phyloP scores from a whole-genome alignment of 2,113 vertebrate species.

The Anguilla japonica region DNA sequence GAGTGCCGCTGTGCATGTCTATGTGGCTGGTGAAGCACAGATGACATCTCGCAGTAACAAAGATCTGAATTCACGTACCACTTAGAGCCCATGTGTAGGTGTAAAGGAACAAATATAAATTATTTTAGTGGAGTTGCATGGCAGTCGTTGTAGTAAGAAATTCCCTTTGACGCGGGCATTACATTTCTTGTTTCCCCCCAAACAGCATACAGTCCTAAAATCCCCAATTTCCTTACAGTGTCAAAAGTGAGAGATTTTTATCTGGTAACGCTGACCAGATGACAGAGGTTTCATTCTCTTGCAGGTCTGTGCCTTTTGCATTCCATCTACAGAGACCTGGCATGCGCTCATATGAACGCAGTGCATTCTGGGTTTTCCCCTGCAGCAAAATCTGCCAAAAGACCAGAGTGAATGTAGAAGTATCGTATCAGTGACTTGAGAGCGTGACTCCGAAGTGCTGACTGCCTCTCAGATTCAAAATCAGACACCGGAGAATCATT shows the following conservation, averaged over 20 bases:
- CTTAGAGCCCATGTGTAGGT: not conserved
- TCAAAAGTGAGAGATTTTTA: too few relatives aligned
- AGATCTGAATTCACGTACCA: too few relatives aligned
- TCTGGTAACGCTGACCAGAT: not conserved
- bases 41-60: too few relatives aligned
- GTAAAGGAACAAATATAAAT: not conserved
- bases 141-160: not conserved
- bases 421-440: not conserved
- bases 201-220: too few relatives aligned
- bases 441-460: too few relatives aligned
- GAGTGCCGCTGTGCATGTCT: too few relatives aligned
- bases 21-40: too few relatives aligned
- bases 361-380: not conserved
- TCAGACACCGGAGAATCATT: too few relatives aligned
- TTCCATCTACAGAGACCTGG: not conserved
- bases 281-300: not conserved
- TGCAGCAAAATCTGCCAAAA: not conserved
- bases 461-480: too few relatives aligned
- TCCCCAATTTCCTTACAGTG: not conserved
- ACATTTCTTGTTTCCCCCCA: too few relatives aligned
- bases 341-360: not conserved
- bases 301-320: not conserved
- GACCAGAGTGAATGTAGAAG: not conserved
- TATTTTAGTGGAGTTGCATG: not conserved
- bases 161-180: not conserved